Conservation (phyloP, 2,113 vertebrate genomes). For the Nesospiza acunhae region DNA sequence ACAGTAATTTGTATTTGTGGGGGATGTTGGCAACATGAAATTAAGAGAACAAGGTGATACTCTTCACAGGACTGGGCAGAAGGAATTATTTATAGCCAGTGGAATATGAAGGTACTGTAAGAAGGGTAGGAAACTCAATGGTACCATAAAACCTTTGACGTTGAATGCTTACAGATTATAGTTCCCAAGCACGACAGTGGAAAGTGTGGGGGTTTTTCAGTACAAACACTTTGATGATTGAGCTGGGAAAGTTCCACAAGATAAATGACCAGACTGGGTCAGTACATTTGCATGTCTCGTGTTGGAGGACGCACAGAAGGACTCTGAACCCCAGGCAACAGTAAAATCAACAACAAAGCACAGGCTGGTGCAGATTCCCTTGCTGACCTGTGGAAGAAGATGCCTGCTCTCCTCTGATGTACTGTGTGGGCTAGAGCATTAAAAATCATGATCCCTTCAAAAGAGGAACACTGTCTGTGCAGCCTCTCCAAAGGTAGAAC, state of each 20-base stretch:
- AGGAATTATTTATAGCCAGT: not conserved
- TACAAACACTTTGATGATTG: not conserved
- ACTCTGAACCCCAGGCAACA: not conserved
- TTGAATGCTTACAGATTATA: not conserved
- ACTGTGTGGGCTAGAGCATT: not conserved
- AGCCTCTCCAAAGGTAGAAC: not conserved
- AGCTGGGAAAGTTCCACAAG: not conserved
- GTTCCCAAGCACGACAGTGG: not conserved
- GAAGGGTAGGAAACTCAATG: not conserved
- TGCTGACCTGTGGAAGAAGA: not conserved
- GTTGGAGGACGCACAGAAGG: not conserved
- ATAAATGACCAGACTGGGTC: not conserved
- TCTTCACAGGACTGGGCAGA: not conserved
- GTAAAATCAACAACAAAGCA: not conserved
- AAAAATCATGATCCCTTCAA: not conserved
- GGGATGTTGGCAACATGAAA: not conserved
- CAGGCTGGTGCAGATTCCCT: not conserved
- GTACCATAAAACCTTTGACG: not conserved
- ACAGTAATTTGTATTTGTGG: not conserved
- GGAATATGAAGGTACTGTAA: not conserved
- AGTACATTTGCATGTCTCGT: not conserved
- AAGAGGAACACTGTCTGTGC: not conserved
- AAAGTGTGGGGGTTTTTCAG: not conserved
- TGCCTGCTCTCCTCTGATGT: not conserved
- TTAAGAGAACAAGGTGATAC: not conserved